Percentiles rank a stretch among this genome's conserved stretches.
Conservation (phyloP, 2,888 invertebrate species). For the Formica aserva region DNA sequence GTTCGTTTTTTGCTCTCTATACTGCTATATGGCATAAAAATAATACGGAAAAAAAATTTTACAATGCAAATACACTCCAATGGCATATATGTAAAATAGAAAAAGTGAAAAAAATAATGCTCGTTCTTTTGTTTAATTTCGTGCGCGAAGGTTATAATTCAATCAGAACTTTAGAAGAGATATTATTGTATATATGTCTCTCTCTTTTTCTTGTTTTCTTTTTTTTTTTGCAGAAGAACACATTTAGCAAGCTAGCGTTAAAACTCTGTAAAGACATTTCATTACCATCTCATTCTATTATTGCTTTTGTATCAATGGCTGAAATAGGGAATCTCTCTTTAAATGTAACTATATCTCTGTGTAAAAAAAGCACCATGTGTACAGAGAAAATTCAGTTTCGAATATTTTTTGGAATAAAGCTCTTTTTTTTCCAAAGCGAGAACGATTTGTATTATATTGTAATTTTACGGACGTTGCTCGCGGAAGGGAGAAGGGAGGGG, state of each 20-base stretch:
- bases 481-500: background rate
- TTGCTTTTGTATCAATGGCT: background rate
- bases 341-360: background rate
- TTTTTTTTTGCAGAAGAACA: background rate
- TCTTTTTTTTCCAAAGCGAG: background rate
- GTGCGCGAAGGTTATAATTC: background rate
- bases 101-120: background rate
- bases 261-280: background rate
- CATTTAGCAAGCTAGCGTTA: background rate
- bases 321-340: background rate
- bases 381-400: slow-evolving; percentile 20
- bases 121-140: slow-evolving; percentile 9
- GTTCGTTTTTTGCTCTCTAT: background rate
- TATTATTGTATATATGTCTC: background rate
- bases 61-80: background rate
- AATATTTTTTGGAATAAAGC: slow-evolving; percentile 6
- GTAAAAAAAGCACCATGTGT: background rate
- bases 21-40: background rate
- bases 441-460: slow-evolving; percentile 28
- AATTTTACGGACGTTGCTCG: slow-evolving; percentile 38
- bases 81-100: background rate
- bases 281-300: background rate
- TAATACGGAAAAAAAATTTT: background rate
- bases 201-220: background rate
- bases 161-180: background rate